A percentile compares a stretch with the other conserved stretches of the same genome.
Conservation (phyloP, 2,888 invertebrate species). For the Drosophila aldrichi region DNA sequence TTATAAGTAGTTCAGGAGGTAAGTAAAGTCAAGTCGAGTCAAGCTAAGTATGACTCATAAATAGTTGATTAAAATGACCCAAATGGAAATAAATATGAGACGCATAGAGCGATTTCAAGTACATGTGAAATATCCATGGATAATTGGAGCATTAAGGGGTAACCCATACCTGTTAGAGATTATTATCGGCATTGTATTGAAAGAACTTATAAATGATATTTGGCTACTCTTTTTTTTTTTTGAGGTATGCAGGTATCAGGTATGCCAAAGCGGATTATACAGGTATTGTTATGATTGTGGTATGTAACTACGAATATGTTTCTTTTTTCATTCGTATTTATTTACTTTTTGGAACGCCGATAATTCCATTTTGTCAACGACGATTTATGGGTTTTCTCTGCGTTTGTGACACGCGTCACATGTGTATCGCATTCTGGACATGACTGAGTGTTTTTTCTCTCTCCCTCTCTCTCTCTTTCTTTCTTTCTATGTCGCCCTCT, state of each 20-base stretch:
- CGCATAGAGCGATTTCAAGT: not conserved
- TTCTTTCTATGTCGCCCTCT: not conserved
- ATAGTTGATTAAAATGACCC: too few relatives aligned
- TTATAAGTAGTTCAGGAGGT: not conserved
- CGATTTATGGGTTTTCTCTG: slow-evolving; percentile 53
- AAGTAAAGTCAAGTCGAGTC: too few relatives aligned
- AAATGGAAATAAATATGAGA: not conserved
- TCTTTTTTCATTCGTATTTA: not conserved
- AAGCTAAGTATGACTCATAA: not conserved
- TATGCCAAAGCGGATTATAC: slow-evolving; percentile 51
- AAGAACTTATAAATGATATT: slow-evolving; percentile 7
- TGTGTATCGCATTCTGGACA: slow-evolving; percentile 34
- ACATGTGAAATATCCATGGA: slow-evolving; percentile 4
- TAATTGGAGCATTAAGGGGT: slow-evolving; percentile 20
- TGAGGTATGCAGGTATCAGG: slow-evolving; percentile 14
- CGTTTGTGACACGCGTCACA: slow-evolving; percentile 56
- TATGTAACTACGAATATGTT: slow-evolving; percentile 34
- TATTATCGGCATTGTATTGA: slow-evolving; percentile 23
- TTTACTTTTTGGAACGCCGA: slow-evolving; percentile 7
- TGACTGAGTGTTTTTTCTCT: slow-evolving; percentile 42
- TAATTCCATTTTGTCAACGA: slow-evolving; percentile 54
- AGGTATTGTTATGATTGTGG: slow-evolving; percentile 34
- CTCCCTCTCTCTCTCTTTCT: not conserved
- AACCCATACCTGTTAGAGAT: slow-evolving; percentile 17
- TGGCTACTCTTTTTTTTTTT: slow-evolving; percentile 33